phyloP scores from a whole-genome alignment of 1,140 invertebrate species.

The Drosophila orosa region DNA sequence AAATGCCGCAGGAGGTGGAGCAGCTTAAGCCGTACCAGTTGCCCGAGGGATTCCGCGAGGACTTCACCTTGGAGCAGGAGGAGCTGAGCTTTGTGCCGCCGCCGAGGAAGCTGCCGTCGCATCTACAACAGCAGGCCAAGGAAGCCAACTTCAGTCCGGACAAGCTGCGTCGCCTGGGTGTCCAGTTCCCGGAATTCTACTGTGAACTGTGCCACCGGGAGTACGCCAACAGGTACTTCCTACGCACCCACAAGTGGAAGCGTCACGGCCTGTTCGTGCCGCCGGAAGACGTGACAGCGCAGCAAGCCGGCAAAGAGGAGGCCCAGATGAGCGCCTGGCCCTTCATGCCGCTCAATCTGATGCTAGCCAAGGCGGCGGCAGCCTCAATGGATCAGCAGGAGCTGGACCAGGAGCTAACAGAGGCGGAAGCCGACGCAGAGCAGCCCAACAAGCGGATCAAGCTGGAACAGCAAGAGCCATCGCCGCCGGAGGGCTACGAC shows the following conservation, averaged over 20 bases:
- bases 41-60: conserved; percentile 83
- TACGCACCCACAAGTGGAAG: conserved; percentile 95
- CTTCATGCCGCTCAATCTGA: conserved; percentile 87
- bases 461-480: conserved; percentile 48
- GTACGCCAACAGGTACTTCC: conserved; percentile 97
- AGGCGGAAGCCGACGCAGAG: conserved; percentile 22
- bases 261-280: conserved; percentile 89
- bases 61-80: conserved; percentile 85
- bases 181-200: conserved; percentile 94
- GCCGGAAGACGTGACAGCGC: conserved; percentile 79
- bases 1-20: conserved; percentile 5
- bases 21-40: conserved; percentile 61
- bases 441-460: conserved; percentile 74
- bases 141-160: conserved; percentile 88
- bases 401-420: conserved; percentile 17
- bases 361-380: conserved; percentile 85
- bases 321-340: conserved; percentile 83
- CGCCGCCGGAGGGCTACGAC: conserved; percentile 29
- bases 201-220: conserved; percentile 98
- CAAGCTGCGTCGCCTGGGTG: conserved; percentile 89
- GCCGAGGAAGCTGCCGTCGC: conserved; percentile 86
- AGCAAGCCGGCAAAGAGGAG: conserved; percentile 46
- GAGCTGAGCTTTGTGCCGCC: conserved; percentile 85
- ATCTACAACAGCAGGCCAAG: conserved; percentile 87
- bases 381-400: conserved; percentile 43